Percentiles rank a stretch among this genome's conserved stretches.
Evolutionary conservation across 2,797 vertebrate genomes (phyloP).

Genomic region (Oreonectes daqikongensis): DNA sequence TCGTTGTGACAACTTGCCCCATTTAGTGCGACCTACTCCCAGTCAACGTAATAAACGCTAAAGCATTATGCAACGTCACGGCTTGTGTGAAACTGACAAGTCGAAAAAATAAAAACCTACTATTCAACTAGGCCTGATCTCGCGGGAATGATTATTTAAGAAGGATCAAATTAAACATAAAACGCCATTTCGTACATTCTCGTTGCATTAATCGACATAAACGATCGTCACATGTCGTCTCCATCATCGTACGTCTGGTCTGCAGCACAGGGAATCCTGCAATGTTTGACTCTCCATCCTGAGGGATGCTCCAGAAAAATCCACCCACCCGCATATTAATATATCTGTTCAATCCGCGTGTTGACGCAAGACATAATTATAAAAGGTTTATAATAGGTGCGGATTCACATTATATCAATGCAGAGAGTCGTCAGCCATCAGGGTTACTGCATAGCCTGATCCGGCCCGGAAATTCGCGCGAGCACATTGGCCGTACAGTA

Average conservation of each 20-base stretch:
- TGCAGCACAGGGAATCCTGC: slow-evolving; percentile 7
- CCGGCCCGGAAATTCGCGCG: slow-evolving; percentile 18
- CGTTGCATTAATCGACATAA: not conserved
- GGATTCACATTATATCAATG: slow-evolving; percentile 1
- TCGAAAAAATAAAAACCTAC: too few species aligned
- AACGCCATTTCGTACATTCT: not conserved
- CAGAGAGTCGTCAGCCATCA: slow-evolving; percentile 2
- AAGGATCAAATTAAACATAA: not conserved
- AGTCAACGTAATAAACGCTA: too few species aligned
- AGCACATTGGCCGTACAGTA: slow-evolving; percentile 15
- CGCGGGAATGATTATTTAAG: too few species aligned
- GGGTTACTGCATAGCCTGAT: slow-evolving; percentile 28
- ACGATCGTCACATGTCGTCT: not conserved
- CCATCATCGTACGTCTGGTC: not conserved
- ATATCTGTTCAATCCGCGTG: not conserved
- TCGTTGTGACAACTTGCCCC: not conserved
- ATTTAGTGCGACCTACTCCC: not conserved
- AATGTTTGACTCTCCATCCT: not conserved
- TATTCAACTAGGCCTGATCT: not conserved
- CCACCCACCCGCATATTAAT: not conserved
- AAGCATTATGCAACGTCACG: too few species aligned
- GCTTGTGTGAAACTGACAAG: too few species aligned
- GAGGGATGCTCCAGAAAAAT: not conserved
- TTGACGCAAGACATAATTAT: not conserved
- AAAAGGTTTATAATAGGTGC: not conserved